Conservation (phyloP, 2,113 vertebrate species). For the Fulmarus glacialis region DNA sequence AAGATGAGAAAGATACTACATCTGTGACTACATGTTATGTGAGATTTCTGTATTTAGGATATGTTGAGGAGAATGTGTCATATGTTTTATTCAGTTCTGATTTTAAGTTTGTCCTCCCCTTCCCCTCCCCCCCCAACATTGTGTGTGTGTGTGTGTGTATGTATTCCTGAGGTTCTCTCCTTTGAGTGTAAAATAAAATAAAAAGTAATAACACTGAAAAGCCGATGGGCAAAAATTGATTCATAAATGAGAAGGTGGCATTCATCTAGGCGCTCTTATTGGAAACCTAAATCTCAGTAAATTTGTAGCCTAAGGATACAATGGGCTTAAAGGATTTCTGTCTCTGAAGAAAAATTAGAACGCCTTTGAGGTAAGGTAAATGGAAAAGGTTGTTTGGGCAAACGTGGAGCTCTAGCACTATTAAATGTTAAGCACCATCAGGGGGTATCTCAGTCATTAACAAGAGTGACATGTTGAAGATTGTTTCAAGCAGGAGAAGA, state of each 20-base stretch:
- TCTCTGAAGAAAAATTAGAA: conserved; percentile 98
- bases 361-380: conserved; percentile 93
- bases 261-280: conserved; percentile 93
- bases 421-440: conserved; percentile 91
- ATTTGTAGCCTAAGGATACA: conserved; percentile 96
- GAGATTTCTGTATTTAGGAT: not conserved
- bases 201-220: conserved; percentile 87
- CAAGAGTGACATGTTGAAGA: conserved; percentile 80
- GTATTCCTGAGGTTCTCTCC: conserved; percentile 51
- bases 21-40: not conserved
- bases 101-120: not conserved
- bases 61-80: not conserved
- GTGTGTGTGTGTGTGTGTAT: not conserved
- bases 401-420: conserved; percentile 84
- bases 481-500: conserved; percentile 82
- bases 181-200: conserved; percentile 81
- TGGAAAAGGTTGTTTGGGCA: conserved; percentile 94
- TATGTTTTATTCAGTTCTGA: not conserved
- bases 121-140: not conserved
- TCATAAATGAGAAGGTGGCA: conserved; percentile 95
- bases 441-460: conserved; percentile 90
- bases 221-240: conserved; percentile 91
- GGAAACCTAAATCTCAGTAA: conserved; percentile 97
- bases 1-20: not conserved
- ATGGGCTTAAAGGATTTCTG: conserved; percentile 98